Evolutionary conservation across 1,140 invertebrate species (phyloP).

Genomic region (Drosophila burlai): DNA sequence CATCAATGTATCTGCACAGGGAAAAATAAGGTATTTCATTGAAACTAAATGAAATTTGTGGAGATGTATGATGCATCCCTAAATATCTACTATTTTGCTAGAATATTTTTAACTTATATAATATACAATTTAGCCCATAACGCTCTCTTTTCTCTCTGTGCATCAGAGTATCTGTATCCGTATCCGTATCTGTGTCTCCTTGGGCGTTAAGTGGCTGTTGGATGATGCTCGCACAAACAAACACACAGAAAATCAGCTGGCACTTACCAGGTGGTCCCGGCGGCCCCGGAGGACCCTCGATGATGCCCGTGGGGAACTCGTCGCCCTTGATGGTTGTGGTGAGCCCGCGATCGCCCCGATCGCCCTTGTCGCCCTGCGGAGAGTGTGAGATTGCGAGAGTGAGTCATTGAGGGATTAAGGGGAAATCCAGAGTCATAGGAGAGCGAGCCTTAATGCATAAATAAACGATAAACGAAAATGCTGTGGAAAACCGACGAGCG

Average conservation of each 20-base stretch:
- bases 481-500: slow-evolving; percentile 50
- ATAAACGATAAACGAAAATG: slow-evolving; percentile 76
- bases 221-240: slow-evolving; percentile 51
- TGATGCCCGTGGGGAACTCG: slow-evolving; percentile 95
- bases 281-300: slow-evolving; percentile 96
- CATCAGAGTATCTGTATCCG: slow-evolving; percentile 2
- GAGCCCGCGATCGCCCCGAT: slow-evolving; percentile 95
- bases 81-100: background rate
- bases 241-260: slow-evolving; percentile 48
- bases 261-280: slow-evolving; percentile 93
- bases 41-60: background rate
- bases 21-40: background rate
- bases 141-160: background rate
- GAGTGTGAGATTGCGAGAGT: slow-evolving; percentile 33
- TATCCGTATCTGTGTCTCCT: slow-evolving; percentile 26
- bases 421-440: slow-evolving; percentile 30
- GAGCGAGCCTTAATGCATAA: slow-evolving; percentile 66
- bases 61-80: background rate
- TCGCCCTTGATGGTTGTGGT: slow-evolving; percentile 96
- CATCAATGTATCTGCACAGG: slow-evolving; percentile 3
- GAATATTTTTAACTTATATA: too few relatives aligned
- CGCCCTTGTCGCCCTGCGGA: slow-evolving; percentile 93
- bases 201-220: slow-evolving; percentile 66
- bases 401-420: slow-evolving; percentile 73
- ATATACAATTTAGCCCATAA: background rate